Evolutionary conservation across 2,888 invertebrate species (phyloP).

Genomic region (Hybos culiciformis): DNA sequence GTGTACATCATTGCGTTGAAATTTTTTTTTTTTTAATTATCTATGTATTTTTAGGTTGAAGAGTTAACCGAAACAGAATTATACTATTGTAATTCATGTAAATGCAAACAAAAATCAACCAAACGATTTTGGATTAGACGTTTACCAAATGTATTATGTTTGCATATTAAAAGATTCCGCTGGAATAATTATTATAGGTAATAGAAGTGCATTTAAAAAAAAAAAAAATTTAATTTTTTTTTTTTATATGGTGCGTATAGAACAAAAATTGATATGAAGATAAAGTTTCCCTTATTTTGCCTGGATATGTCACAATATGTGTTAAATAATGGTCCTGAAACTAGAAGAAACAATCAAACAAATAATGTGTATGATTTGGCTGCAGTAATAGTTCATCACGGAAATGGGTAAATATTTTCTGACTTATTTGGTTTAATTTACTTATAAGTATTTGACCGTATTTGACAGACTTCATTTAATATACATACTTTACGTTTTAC

Average conservation of each 20-base stretch:
- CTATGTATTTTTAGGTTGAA: slow-evolving; percentile 43
- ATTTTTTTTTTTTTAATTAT: no score
- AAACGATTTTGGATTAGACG: slow-evolving; percentile 74
- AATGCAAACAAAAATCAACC: slow-evolving; percentile 67
- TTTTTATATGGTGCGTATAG: slow-evolving; percentile 22
- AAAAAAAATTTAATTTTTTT: background rate
- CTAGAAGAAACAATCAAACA: slow-evolving; percentile 46
- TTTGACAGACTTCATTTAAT: no score
- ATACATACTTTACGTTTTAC: no score
- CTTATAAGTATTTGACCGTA: no score
- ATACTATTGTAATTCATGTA: slow-evolving; percentile 69
- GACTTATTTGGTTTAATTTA: background rate
- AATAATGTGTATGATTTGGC: slow-evolving; percentile 63
- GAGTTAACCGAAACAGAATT: slow-evolving; percentile 70
- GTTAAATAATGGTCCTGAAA: slow-evolving; percentile 50
- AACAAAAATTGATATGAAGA: slow-evolving; percentile 63
- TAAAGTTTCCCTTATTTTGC: slow-evolving; percentile 60
- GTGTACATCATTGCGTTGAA: no score
- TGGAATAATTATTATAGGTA: slow-evolving; percentile 46
- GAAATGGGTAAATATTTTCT: slow-evolving; percentile 45
- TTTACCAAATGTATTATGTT: slow-evolving; percentile 67
- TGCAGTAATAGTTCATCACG: slow-evolving; percentile 70
- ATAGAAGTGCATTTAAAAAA: background rate
- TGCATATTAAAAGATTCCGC: slow-evolving; percentile 71
- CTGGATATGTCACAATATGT: slow-evolving; percentile 69